Conservation (phyloP, 2,113 vertebrate species). For the Zapus hudsonius region DNA sequence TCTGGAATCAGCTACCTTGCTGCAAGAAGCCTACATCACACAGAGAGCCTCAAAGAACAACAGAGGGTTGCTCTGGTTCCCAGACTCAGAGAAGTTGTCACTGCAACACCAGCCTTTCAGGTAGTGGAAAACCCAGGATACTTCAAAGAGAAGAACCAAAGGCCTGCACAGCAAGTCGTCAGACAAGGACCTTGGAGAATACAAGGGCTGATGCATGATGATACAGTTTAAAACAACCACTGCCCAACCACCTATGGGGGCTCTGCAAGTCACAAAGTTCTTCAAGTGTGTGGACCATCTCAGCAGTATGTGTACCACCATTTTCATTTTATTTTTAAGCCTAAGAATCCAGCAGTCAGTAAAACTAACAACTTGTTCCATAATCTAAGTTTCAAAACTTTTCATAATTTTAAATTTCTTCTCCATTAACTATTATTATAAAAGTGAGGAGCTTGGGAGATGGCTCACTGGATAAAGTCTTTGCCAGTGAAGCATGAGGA, state of each 20-base stretch:
- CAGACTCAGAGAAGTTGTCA: background rate
- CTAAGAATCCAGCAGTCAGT: background rate
- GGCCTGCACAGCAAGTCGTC: background rate
- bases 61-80: background rate
- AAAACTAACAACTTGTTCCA: background rate
- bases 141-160: background rate
- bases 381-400: background rate
- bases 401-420: background rate
- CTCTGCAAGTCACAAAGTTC: background rate
- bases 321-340: conserved; percentile 23
- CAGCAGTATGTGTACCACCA: background rate
- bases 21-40: background rate
- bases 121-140: background rate
- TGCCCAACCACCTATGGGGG: background rate
- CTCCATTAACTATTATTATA: background rate
- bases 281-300: background rate
- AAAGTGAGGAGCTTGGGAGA: background rate
- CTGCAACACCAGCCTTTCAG: background rate
- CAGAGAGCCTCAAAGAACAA: background rate
- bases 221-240: background rate
- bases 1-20: background rate
- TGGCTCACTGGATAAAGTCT: too few species aligned
- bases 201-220: background rate
- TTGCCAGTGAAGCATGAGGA: background rate
- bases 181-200: background rate